A percentile compares a stretch with the other conserved stretches of the same genome.
Conservation (phyloP, 2,797 vertebrate species). For the Xiphophorus birchmanni region DNA sequence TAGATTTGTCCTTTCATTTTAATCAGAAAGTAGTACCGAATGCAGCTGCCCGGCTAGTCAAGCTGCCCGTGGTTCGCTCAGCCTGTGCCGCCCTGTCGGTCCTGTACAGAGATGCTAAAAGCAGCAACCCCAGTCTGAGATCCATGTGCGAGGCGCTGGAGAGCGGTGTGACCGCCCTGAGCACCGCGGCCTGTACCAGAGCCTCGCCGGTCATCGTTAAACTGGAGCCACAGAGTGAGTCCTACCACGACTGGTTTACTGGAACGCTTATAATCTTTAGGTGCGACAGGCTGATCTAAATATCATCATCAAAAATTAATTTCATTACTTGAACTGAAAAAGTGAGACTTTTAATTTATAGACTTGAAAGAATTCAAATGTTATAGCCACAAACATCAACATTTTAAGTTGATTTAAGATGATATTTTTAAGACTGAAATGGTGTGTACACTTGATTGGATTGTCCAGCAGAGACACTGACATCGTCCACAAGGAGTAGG, state of each 20-base stretch:
- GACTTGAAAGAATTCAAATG: not conserved
- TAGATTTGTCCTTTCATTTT: not conserved
- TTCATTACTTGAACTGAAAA: not conserved
- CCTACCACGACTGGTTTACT: not conserved
- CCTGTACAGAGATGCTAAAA: constrained; percentile 80
- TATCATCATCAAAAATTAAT: not conserved
- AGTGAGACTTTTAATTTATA: not conserved
- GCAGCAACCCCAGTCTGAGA: constrained; percentile 79
- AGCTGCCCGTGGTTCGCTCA: constrained; percentile 84
- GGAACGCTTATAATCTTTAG: not conserved
- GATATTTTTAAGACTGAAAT: not conserved
- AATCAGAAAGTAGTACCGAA: constrained; percentile 62
- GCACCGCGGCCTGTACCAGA: constrained; percentile 68
- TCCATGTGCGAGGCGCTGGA: constrained; percentile 85
- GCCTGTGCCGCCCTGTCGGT: constrained; percentile 79
- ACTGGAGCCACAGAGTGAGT: constrained; percentile 88
- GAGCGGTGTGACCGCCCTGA: constrained; percentile 75
- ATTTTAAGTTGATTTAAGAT: too few species aligned
- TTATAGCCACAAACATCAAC: not conserved
- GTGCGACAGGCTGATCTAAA: not conserved
- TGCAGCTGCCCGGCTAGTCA: constrained; percentile 78
- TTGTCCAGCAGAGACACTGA: too few species aligned
- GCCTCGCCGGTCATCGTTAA: constrained; percentile 82
- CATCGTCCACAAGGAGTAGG: too few species aligned
- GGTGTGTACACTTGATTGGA: too few species aligned